Conservation (phyloP, 1,140 invertebrate species). For the Pseudomyrmex dendroicus region DNA sequence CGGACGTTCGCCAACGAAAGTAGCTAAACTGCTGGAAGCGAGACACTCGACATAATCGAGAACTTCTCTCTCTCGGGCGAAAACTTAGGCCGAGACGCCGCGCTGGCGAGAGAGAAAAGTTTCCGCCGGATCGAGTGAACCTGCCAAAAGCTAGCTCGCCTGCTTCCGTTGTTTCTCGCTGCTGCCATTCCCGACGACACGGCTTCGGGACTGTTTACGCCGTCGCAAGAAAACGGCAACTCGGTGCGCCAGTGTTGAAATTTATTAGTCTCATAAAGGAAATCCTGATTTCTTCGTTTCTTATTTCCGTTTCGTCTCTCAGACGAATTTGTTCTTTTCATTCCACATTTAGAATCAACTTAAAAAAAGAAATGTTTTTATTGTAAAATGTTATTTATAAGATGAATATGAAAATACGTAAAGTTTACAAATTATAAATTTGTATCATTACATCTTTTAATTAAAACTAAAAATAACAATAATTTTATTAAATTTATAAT, state of each 20-base stretch:
- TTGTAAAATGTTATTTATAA: too few relatives aligned
- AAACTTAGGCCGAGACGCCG: conserved; percentile 51
- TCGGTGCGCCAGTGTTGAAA: neutral
- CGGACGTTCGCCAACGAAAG: conserved; percentile 28
- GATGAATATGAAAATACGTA: too few relatives aligned
- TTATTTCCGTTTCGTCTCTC: neutral
- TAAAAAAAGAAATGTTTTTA: too few relatives aligned
- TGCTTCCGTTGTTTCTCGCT: conserved; percentile 45
- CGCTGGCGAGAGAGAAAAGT: conserved; percentile 43
- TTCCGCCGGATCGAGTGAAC: conserved; percentile 19
- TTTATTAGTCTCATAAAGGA: conserved; percentile 6
- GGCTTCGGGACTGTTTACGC: conserved; percentile 38
- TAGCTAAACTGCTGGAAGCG: neutral
- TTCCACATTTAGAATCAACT: too few relatives aligned
- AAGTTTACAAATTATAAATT: too few relatives aligned
- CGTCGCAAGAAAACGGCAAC: conserved; percentile 36
- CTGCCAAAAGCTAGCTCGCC: conserved; percentile 44
- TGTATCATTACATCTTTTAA: too few relatives aligned
- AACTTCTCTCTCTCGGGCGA: conserved; percentile 13
- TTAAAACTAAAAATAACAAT: too few relatives aligned
- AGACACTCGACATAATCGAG: conserved; percentile 35
- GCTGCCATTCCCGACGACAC: conserved; percentile 22
- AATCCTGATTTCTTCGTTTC: neutral
- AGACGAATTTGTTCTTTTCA: too few relatives aligned
- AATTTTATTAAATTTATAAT: too few relatives aligned